phyloP scores from a whole-genome alignment of 2,797 vertebrate genomes.

The Borostomias antarcticus region DNA sequence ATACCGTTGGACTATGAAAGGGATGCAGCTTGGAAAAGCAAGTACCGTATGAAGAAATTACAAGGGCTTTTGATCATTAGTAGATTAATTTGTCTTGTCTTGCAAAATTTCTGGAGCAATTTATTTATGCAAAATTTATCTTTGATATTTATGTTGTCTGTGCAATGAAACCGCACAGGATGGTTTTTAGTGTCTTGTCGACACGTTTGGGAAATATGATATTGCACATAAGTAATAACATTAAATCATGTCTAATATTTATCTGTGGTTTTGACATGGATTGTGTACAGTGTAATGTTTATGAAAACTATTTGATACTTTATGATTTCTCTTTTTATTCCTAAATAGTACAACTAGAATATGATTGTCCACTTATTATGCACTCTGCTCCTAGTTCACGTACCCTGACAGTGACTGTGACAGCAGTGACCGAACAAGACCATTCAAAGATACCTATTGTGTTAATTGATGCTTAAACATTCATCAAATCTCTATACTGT shows the following conservation, averaged over 20 bases:
- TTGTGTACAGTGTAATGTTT: constrained; percentile 41
- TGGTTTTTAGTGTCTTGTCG: constrained; percentile 43
- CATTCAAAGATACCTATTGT: constrained; percentile 8
- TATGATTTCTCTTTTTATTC: constrained; percentile 19
- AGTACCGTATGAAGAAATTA: constrained; percentile 21
- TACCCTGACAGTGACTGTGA: constrained; percentile 6
- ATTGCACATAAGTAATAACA: constrained; percentile 62
- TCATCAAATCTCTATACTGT: constrained; percentile 7
- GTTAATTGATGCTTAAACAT: not conserved
- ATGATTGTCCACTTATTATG: constrained; percentile 20
- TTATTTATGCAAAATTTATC: constrained; percentile 62
- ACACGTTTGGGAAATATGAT: constrained; percentile 41
- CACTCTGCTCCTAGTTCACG: not conserved
- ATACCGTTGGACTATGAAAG: constrained; percentile 17
- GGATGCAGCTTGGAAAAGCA: constrained; percentile 19
- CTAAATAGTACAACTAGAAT: constrained; percentile 23
- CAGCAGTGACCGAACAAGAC: constrained; percentile 15
- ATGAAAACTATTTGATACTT: constrained; percentile 33
- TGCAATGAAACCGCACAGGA: constrained; percentile 40
- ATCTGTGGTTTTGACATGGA: constrained; percentile 38
- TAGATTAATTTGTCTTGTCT: constrained; percentile 30
- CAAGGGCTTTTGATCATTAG: constrained; percentile 58
- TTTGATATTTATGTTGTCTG: constrained; percentile 59
- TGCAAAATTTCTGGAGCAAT: constrained; percentile 41
- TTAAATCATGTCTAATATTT: constrained; percentile 57